A percentile compares a stretch with the other conserved stretches of the same genome.
phyloP scores from a whole-genome alignment of 2,113 vertebrate species.

The Alaudala cheleensis region DNA sequence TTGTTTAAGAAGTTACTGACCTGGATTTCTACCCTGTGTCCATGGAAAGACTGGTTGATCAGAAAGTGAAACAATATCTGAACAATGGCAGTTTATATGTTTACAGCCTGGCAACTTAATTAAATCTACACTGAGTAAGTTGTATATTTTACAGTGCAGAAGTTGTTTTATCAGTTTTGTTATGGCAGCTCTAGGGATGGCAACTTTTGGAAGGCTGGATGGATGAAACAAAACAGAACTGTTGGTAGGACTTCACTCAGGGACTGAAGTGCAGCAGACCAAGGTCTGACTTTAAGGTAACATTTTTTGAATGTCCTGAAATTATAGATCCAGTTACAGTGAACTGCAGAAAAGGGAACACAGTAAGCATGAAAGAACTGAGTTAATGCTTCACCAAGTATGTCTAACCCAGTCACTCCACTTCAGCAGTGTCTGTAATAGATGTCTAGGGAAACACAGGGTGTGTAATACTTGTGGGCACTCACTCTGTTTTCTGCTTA shows the following conservation, averaged over 20 bases:
- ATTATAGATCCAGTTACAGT: neutral
- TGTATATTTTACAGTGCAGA: neutral
- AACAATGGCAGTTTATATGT: neutral
- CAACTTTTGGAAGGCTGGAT: neutral
- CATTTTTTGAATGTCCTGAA: neutral
- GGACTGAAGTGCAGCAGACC: neutral
- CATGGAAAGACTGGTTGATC: neutral
- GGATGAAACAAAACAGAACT: neutral
- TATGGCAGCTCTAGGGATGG: neutral
- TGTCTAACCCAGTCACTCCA: neutral
- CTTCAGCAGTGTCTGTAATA: neutral
- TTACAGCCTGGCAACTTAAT: neutral
- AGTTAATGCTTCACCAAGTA: neutral
- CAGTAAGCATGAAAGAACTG: neutral
- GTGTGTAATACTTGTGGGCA: neutral
- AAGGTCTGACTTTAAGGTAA: neutral
- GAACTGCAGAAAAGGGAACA: neutral
- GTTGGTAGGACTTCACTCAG: neutral
- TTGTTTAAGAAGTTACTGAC: neutral
- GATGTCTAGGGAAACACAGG: neutral
- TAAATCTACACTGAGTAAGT: neutral
- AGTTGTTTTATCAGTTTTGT: neutral
- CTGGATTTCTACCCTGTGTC: neutral
- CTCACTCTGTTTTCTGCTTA: neutral
- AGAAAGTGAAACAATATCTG: neutral